Evolutionary conservation across 2,797 vertebrate species (phyloP), one percentile per base, ranked within the genome.

Genomic region (Sebastes vulpes): DNA sequence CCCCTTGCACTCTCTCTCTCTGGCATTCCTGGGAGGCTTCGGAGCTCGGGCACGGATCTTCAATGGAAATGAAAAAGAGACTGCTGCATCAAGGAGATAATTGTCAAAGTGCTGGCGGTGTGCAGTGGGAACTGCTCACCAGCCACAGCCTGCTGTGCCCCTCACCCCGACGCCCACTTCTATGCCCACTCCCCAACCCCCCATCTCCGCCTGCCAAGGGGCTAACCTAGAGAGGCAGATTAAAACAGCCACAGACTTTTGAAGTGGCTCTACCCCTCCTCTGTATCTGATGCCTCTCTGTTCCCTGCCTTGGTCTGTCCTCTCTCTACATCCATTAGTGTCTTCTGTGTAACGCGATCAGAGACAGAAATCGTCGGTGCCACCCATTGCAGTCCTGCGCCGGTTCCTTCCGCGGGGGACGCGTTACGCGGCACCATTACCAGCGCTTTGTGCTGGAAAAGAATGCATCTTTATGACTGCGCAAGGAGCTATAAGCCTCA

Each of bases 81-180:
- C 79, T 83, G 87, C 90, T 94, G 93, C 89, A 81, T 81, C 53
- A 69, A 90, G 79, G 86, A 93, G 93, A 95, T 95, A 95, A 94
- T 93, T 89, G 91, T 89, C 72, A 88, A 86, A 92, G 77, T 83
- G 84, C 87, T 85, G 79, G 85, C 61, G 48, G 76, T 77, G 85
- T 65, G 66, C 88, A 89, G 82, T 87, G 81, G 76, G 84, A 90
- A 73, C 76, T 58, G 61, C 76, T 77, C 78, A 84, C 74, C 72
- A 82, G 76, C 72, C 60, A 1, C 58, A 58, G 65, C 60, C 69
- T 65, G 74, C 67, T 64, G 73, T 77, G 31, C 76, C 80, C 83
- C 46, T 10, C 58, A 72, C 67, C 68, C 77, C 26, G 10, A 58
- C 63, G 1, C 79, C 82, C 75, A 46, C 82, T 70, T 67, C 79